A percentile compares a stretch with the other conserved stretches of the same genome.
Conservation (phyloP, 2,797 vertebrate species). For the Triplophysa yarkandensis region DNA sequence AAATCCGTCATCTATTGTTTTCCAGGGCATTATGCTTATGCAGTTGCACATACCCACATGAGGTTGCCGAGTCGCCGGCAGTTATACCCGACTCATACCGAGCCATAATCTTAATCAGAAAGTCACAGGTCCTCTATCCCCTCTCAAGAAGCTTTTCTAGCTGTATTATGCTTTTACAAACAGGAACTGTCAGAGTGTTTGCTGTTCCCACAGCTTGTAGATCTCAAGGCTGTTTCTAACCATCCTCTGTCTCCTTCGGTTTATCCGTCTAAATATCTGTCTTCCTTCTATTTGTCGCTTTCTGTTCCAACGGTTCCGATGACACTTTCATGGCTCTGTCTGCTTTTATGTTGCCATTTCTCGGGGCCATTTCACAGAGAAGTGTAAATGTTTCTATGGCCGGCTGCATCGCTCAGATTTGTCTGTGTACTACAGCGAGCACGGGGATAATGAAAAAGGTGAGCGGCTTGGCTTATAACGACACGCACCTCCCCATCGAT, state of each 20-base stretch:
- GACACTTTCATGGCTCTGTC: conserved; percentile 60
- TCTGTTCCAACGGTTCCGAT: conserved; percentile 61
- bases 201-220: conserved; percentile 19
- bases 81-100: conserved; percentile 3
- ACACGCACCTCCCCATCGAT: conserved; percentile 8
- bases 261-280: conserved; percentile 33
- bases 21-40: conserved; percentile 26
- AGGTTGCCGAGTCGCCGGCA: background rate
- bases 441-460: conserved; percentile 48
- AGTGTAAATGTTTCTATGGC: conserved; percentile 62
- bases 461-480: conserved; percentile 12
- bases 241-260: background rate
- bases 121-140: conserved; percentile 36
- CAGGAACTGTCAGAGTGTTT: conserved; percentile 13
- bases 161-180: conserved; percentile 32
- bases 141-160: conserved; percentile 22
- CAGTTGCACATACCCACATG: conserved; percentile 4
- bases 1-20: conserved; percentile 41
- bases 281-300: background rate
- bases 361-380: conserved; percentile 58
- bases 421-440: conserved; percentile 59
- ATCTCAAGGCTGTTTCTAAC: conserved; percentile 7
- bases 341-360: conserved; percentile 67
- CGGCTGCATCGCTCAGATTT: conserved; percentile 61
- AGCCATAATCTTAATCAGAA: conserved; percentile 44